Base-by-base conservation (phyloP, 2,888 invertebrate genomes). In the Agrilus mali region DNA sequence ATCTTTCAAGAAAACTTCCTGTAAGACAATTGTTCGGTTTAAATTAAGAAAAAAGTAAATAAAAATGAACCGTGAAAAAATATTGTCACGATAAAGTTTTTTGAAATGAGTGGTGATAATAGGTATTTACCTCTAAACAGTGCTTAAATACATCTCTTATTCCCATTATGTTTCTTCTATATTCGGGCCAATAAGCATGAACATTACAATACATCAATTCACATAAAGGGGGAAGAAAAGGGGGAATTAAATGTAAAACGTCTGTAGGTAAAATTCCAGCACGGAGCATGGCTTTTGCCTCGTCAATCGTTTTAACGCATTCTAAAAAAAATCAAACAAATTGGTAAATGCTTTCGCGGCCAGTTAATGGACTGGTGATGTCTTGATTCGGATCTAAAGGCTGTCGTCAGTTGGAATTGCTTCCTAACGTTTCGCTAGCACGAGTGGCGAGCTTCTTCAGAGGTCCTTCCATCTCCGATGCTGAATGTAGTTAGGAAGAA, bases 211-310 rank as follows among this genome's bases (percentile, higher is more conserved):
- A 65, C n/a, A 63, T 45, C 15, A 63, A 42, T 35, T 66, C 58
- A 16, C 53, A 54, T 20, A 66, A 42, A 20, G 57, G 52, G 1
- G 63, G 64, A 31, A 58, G 53, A 48, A 59, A 63, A 4, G 64
- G 59, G 6, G 63, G 56, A 38, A 68, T 60, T n/a, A 74, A 56
- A 47, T 72, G 67, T 16, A 74, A 55, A n/a, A 70, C 70, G 45
- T 73, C 73, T 2, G 73, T 70, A 2, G 74, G 73, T 41, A 71
- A 55, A 40, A 74, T 65, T 3, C 72, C 73, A 4, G 54, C 49
- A 33, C 63, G 61, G 33, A 70, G 57, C 20, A 74, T 54, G 32
- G 59, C 59, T 49, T 61, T 64, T 2, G 72, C 74, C 52, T 73
- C 72, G 32, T 55, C 53, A 47, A 58, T 65, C 6, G 57, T 68